phyloP scores from a whole-genome alignment of 2,113 vertebrate genomes.

The Mustela nigripes region DNA sequence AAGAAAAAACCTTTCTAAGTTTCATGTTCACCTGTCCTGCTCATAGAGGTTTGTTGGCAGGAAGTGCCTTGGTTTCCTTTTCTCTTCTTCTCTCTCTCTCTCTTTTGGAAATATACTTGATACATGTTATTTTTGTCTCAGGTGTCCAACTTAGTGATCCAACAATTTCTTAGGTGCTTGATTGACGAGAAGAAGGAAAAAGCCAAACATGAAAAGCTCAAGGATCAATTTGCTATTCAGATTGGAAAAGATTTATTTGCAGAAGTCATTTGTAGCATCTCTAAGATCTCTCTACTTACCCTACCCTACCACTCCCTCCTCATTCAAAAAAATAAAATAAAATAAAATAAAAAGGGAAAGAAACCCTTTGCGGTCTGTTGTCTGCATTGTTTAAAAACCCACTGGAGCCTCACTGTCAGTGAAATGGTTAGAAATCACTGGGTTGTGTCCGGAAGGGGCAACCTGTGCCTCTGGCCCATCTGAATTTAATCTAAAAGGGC shows the following conservation, averaged over 20 bases:
- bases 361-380: accelerated
- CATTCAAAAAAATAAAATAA: too few species aligned
- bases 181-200: not conserved
- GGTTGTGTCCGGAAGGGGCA: not conserved
- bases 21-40: not conserved
- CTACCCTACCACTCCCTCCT: not conserved
- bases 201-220: not conserved
- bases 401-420: not conserved
- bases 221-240: not conserved
- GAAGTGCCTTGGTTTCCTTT: not conserved
- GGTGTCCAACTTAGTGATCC: not conserved
- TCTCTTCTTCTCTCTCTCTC: not conserved
- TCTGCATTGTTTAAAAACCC: not conserved
- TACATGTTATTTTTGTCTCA: not conserved
- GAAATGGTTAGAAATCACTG: not conserved
- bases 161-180: not conserved
- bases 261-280: not conserved
- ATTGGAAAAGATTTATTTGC: not conserved
- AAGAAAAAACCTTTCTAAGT: not conserved
- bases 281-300: not conserved
- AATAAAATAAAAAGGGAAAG: not conserved
- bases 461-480: not conserved
- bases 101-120: not conserved
- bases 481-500: not conserved
- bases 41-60: not conserved